Base-by-base conservation (phyloP, 2,888 invertebrate species). In the Leptarthrus brevirostris region DNA sequence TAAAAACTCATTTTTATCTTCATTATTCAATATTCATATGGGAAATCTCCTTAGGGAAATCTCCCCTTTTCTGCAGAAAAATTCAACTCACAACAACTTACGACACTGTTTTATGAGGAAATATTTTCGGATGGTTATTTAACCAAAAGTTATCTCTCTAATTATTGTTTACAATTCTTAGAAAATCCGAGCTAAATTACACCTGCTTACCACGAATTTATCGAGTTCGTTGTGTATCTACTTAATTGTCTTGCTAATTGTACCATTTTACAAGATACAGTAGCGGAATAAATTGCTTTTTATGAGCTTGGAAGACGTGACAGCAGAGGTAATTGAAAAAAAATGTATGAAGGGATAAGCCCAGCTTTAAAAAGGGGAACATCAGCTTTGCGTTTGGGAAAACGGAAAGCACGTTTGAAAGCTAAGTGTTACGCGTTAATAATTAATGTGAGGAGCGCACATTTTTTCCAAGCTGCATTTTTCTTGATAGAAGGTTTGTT, bases 281-380 rank as follows among this genome's bases (percentile, higher is more conserved):
- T 64, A 44, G 64, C 24, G 40, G 64, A 44, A 44, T 64, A 64
- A 64, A 64, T 44, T 64, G 20, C 64, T 64, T 64, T 64, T 64
- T 64, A 64, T 44, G 64, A 24, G 40, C n/a, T 24, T 8, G 10
- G 22, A 16, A 64, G 44, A 64, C 64, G 64, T 64, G 64, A 64
- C 24, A 44, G 44, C 22, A 14, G 40, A 34, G 64, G 44, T 64
- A 64, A 64, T 64, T 64, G 64, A 64, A 64, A 64, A 44, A 64
- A 64, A 64, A 64, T 64, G 22, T 64, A 36, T 61, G 4, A n/a
- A 12, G 5, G 22, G 8, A 52, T 6, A 16, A 52, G 8, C 30
- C 3, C 30, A 30, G 8, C 30, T 3, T 8, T 8, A 30, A 30
- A 8, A 30, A 30, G 8, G 3, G 61, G 36, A 61, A 3, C 34